A percentile compares a stretch with the other conserved stretches of the same genome.
Evolutionary conservation across 2,888 invertebrate genomes (phyloP).

Genomic region (Congeria kusceri): DNA sequence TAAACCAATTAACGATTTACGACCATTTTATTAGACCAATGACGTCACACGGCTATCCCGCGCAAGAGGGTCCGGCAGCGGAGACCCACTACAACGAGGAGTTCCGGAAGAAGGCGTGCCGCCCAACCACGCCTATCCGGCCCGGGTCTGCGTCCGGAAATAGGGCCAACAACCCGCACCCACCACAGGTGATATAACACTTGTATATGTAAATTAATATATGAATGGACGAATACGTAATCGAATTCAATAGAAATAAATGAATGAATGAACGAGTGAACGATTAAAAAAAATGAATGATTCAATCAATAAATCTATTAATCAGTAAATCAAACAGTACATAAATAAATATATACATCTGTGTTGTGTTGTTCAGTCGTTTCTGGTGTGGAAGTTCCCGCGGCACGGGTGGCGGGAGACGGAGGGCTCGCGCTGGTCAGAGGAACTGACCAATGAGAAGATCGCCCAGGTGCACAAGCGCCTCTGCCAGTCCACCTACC

Average conservation of each 20-base stretch:
- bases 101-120: constrained; percentile 65
- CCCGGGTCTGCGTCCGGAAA: constrained; percentile 77
- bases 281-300: not conserved
- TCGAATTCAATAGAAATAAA: not conserved
- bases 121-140: constrained; percentile 69
- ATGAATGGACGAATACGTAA: not conserved
- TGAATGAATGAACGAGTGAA: too few species aligned
- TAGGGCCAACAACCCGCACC: constrained; percentile 80
- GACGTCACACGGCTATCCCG: constrained; percentile 76
- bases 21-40: constrained; percentile 68
- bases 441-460: constrained; percentile 78
- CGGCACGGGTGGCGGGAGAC: constrained; percentile 59
- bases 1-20: too few species aligned
- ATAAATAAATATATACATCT: too few species aligned
- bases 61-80: constrained; percentile 63
- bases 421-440: constrained; percentile 66
- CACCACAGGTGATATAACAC: constrained; percentile 75
- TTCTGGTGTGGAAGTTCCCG: constrained; percentile 82
- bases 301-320: too few species aligned
- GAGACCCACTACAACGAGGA: constrained; percentile 71
- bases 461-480: constrained; percentile 80
- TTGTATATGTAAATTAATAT: not conserved
- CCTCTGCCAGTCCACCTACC: constrained; percentile 80
- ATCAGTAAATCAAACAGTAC: too few species aligned
- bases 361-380: constrained; percentile 66